These are phyloP conservation scores for Nomada ferruginata DNA, from an alignment of 2,888 invertebrate species.

Conservation along the genomic window DNA sequence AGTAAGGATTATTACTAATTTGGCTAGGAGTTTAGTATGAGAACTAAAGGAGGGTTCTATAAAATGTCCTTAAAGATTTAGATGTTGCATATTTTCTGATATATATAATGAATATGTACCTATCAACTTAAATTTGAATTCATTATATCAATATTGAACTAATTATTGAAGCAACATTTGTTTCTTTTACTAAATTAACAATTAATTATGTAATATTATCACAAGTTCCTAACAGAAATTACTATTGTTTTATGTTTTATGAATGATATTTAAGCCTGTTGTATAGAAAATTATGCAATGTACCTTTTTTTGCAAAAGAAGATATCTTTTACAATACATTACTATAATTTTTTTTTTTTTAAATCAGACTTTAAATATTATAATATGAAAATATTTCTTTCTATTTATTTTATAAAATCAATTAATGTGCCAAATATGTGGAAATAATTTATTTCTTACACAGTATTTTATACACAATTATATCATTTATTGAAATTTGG, in stretches of 20 bases:
- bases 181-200: constrained; percentile 17
- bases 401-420: constrained; percentile 9
- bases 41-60: constrained; percentile 19
- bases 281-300: not conserved
- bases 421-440: constrained; percentile 50
- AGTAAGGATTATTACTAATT: constrained; percentile 31
- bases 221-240: constrained; percentile 48
- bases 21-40: constrained; percentile 16
- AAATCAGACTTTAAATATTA: constrained; percentile 8
- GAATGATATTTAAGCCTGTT: constrained; percentile 12
- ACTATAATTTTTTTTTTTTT: not conserved
- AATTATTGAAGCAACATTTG: not conserved
- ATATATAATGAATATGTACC: constrained; percentile 25
- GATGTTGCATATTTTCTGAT: constrained; percentile 44
- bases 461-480: not conserved
- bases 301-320: not conserved
- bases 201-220: constrained; percentile 23
- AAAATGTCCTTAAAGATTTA: constrained; percentile 31
- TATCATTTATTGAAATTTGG: not conserved
- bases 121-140: constrained; percentile 19
- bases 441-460: constrained; percentile 16
- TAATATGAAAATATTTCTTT: not conserved
- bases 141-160: constrained; percentile 13
- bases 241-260: constrained; percentile 23
- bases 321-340: constrained; percentile 12